These are phyloP conservation scores for Anthoptus insignis DNA, from an alignment of 2,888 invertebrate genomes.

Conservation along the genomic window DNA sequence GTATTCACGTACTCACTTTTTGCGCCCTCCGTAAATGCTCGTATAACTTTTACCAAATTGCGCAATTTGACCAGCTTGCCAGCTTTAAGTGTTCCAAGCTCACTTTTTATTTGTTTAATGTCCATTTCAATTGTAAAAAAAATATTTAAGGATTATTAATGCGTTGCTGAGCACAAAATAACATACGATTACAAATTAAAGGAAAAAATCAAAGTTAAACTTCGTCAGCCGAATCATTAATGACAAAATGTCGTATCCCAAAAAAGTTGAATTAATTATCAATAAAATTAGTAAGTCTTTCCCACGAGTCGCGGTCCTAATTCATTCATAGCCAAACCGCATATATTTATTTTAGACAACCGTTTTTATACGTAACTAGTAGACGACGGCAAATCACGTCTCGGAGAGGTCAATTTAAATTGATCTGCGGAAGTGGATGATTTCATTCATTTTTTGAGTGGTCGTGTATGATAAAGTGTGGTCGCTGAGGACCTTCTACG, in stretches of 20 bases:
- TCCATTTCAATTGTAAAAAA: conserved; percentile 50
- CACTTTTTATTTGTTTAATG: conserved; percentile 53
- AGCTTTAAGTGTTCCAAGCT: conserved; percentile 56
- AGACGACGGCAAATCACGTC: conserved; percentile 58
- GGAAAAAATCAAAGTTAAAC: background rate
- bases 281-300: conserved; percentile 54
- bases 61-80: conserved; percentile 63
- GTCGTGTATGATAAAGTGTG: conserved; percentile 17
- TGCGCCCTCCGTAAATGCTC: conserved; percentile 64
- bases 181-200: background rate
- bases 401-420: conserved; percentile 35
- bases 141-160: background rate
- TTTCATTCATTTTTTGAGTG: conserved; percentile 32
- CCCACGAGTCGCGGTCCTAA: conserved; percentile 76
- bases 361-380: conserved; percentile 70
- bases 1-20: conserved; percentile 71
- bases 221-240: background rate
- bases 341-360: conserved; percentile 70
- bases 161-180: background rate
- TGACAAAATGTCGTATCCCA: conserved; percentile 49
- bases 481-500: conserved; percentile 47
- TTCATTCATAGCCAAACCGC: conserved; percentile 76
- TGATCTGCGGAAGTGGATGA: conserved; percentile 35
- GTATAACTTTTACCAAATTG: conserved; percentile 74
- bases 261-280: conserved; percentile 27